Conservation (phyloP, 2,797 vertebrate species). For the Monodelphis domestica region DNA sequence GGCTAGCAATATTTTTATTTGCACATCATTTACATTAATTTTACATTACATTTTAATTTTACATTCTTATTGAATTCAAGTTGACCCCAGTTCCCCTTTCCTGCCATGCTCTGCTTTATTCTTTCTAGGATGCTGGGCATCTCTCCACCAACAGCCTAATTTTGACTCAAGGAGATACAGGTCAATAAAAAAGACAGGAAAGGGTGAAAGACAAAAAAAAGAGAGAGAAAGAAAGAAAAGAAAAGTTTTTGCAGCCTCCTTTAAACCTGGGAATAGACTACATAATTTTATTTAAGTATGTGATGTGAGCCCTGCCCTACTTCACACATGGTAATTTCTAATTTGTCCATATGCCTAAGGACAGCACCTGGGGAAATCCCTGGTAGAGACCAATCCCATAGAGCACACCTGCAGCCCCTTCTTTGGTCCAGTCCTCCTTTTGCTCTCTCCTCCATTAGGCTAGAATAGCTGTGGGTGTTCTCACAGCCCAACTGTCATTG, state of each 20-base stretch:
- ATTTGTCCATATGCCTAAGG: not conserved
- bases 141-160: not conserved
- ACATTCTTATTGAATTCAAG: not conserved
- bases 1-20: not conserved
- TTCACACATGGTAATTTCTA: not conserved
- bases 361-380: constrained; percentile 9
- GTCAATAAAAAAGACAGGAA: not conserved
- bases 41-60: too few species aligned
- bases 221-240: not conserved
- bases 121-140: too few species aligned
- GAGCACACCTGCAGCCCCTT: constrained; percentile 12
- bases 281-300: not conserved
- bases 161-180: not conserved
- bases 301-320: constrained; percentile 24
- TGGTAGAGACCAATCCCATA: not conserved
- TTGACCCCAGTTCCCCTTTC: not conserved
- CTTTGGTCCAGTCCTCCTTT: constrained; percentile 50
- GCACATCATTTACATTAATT: too few species aligned
- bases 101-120: not conserved
- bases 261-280: not conserved
- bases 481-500: constrained; percentile 71
- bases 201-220: not conserved
- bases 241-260: not conserved
- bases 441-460: constrained; percentile 62
- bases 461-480: constrained; percentile 74